Evolutionary conservation across 2,797 vertebrate species (phyloP).

Genomic region (Spinus olivaceus): DNA sequence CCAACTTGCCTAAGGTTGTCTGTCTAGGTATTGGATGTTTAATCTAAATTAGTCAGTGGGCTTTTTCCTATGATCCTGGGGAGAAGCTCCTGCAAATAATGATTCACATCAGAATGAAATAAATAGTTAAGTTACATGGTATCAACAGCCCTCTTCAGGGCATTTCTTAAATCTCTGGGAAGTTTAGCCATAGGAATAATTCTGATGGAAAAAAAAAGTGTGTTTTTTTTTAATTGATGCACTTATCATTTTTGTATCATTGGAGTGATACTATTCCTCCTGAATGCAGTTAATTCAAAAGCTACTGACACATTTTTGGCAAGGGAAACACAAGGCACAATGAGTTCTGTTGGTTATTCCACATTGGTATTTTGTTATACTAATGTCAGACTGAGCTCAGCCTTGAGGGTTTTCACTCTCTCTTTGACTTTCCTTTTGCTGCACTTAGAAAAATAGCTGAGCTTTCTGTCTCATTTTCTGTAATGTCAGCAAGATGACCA

Average conservation of each 20-base stretch:
- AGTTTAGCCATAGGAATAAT: not conserved
- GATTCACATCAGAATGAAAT: not conserved
- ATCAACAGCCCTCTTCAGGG: not conserved
- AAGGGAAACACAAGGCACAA: not conserved
- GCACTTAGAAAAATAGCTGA: not conserved
- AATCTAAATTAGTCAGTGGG: not conserved
- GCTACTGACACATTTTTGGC: not conserved
- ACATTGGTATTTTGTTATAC: not conserved
- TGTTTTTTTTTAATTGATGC: not conserved
- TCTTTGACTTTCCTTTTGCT: not conserved
- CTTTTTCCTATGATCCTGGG: not conserved
- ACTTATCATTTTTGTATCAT: not conserved
- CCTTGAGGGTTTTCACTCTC: not conserved
- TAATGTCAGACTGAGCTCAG: not conserved
- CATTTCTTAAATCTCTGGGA: not conserved
- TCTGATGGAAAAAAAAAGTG: not conserved
- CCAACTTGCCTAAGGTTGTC: not conserved
- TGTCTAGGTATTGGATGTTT: not conserved
- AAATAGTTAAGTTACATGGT: not conserved
- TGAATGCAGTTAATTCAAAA: not conserved
- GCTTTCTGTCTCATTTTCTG: constrained; percentile 4
- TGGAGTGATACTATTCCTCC: not conserved
- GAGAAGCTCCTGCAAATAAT: not conserved
- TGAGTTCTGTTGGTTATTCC: not conserved
- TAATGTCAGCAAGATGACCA: not conserved